These are phyloP conservation scores for Leptodactylus fallax DNA, from an alignment of 2,797 vertebrate genomes.

Conservation along the genomic window DNA sequence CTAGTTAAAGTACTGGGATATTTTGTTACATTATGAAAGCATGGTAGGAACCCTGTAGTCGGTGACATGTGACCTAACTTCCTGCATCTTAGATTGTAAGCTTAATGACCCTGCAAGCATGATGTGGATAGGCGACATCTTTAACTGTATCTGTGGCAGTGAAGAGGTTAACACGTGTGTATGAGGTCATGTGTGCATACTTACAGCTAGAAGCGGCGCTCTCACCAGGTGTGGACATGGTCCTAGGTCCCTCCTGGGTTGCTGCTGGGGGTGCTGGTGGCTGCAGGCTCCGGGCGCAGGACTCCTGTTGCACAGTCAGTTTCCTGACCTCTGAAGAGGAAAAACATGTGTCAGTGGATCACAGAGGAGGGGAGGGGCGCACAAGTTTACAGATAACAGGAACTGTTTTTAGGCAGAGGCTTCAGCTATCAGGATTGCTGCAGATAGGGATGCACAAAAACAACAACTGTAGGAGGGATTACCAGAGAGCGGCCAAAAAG, in stretches of 20 bases:
- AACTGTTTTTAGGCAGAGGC: conserved; percentile 69
- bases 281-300: conserved; percentile 45
- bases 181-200: conserved; percentile 7
- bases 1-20: background rate
- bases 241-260: background rate
- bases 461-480: background rate
- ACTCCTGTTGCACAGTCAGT: conserved; percentile 59
- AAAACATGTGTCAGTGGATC: conserved; percentile 75
- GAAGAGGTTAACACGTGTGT: background rate
- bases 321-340: conserved; percentile 72
- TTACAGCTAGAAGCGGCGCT: conserved; percentile 29
- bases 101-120: no score
- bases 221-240: conserved; percentile 18
- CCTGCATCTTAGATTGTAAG: background rate
- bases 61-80: background rate
- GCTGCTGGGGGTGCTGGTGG: background rate
- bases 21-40: background rate
- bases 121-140: no score
- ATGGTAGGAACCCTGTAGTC: background rate
- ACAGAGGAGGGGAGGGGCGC: conserved; percentile 77
- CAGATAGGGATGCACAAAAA: background rate
- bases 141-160: background rate
- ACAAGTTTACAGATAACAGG: conserved; percentile 74
- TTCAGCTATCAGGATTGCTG: conserved; percentile 3
- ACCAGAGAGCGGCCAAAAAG: background rate